Evolutionary conservation across 1,140 invertebrate species (phyloP).

Genomic region (Drosophila repleta): DNA sequence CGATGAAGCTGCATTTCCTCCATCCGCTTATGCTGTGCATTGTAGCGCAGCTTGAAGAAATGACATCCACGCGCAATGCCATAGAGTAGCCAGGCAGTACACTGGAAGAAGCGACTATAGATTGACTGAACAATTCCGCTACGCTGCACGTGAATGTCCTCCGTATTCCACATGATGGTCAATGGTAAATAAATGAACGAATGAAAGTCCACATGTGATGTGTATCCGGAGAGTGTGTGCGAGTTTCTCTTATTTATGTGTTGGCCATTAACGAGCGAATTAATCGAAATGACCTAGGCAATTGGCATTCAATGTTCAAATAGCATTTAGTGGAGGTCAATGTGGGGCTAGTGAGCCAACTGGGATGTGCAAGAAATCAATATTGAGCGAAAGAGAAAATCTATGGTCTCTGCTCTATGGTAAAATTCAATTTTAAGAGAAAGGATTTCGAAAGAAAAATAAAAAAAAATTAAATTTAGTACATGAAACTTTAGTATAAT

Average conservation of each 20-base stretch:
- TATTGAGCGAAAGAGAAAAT: background rate
- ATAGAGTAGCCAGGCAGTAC: constrained; percentile 50
- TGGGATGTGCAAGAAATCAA: background rate
- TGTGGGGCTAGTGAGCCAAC: background rate
- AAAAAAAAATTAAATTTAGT: too few species aligned
- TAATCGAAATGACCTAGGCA: constrained; percentile 29
- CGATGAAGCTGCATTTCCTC: constrained; percentile 37
- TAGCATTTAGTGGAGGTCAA: background rate
- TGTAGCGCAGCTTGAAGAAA: constrained; percentile 52
- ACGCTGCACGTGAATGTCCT: constrained; percentile 8
- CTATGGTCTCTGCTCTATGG: background rate
- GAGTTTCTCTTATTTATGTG: constrained; percentile 42
- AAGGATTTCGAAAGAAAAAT: too few species aligned
- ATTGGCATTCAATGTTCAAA: constrained; percentile 15
- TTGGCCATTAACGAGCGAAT: constrained; percentile 22
- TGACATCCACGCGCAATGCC: constrained; percentile 38
- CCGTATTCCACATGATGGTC: constrained; percentile 42
- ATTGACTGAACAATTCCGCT: background rate
- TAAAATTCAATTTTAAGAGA: too few species aligned
- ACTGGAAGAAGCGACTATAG: constrained; percentile 32
- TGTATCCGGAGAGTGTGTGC: background rate
- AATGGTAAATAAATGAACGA: background rate
- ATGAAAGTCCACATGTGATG: constrained; percentile 7
- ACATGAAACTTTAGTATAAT: too few species aligned
- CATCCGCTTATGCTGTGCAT: constrained; percentile 12